Evolutionary conservation across 64 coral and sea anemone species (phyloP), one percentile per base, ranked within the genome.

Genomic region (Montipora capricornis): DNA sequence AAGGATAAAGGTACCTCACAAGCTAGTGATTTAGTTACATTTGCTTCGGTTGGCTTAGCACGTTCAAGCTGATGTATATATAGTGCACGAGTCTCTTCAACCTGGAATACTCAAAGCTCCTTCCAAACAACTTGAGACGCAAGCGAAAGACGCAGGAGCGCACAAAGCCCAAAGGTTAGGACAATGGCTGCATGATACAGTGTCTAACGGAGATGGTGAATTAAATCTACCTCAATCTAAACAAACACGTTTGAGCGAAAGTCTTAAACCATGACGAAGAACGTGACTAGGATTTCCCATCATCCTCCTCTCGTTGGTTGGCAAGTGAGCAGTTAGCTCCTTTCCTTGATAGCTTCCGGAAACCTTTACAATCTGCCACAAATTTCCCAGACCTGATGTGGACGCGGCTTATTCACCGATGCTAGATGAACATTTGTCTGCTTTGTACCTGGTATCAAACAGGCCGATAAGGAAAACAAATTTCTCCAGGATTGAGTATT

Each of bases 291-390:
- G 68, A 73, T 73, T 22, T 73, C 20, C 20, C 17, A n/a, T 73
- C 68, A 22, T 73, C 68, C 3, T n/a, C 68, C 68, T 73, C 68
- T 20, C 68, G 16, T 17, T 73, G 68, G 20, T 8, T 22, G 4
- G 68, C 68, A 4, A 73, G 68, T 24, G 68, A 73, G 68, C 19
- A 73, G 20, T 24, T 73, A 24, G 17, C 68, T 29, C 19, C n/a
- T 73, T 73, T 73, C 8, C 17, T 73, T 3, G 77, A 79, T 29
- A 29, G 9, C 3, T 47, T 79, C 45, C 44, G 50, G 4, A 79
- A 48, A 67, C 87, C 87, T 14, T 57, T 89, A 60, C 57, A 47
- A 87, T 93, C 17, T 87, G 91, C 84, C 82, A 75, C 75, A 93
- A 93, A 68, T 87, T 79, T 58, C 91, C 91, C 0, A 57, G 91